Percentiles rank a stretch among this genome's conserved stretches.
These are phyloP conservation scores for Plagiodera versicolora DNA, from an alignment of 2,888 invertebrate genomes.

Conservation along the genomic window DNA sequence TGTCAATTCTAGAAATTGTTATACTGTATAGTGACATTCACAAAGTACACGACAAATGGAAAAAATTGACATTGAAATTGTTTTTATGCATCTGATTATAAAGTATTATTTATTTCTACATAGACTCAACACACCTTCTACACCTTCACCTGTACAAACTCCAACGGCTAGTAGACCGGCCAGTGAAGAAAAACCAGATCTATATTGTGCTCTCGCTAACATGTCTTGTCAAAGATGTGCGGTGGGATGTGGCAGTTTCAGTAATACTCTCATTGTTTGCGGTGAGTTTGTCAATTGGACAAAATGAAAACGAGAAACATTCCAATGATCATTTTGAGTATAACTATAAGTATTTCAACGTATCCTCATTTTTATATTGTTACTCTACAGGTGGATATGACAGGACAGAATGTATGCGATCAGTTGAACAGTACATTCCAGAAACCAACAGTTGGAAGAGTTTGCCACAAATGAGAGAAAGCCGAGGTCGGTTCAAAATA, in stretches of 20 bases:
- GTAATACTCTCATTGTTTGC: slow-evolving; percentile 74
- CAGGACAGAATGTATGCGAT: slow-evolving; percentile 77
- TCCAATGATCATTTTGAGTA: background rate
- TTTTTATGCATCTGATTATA: too few relatives aligned
- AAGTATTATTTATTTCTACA: slow-evolving; percentile 21
- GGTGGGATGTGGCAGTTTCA: slow-evolving; percentile 72
- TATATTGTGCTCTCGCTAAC: slow-evolving; percentile 61
- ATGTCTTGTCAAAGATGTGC: slow-evolving; percentile 74
- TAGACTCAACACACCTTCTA: slow-evolving; percentile 53
- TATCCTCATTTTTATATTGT: background rate
- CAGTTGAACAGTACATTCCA: slow-evolving; percentile 75
- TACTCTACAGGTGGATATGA: slow-evolving; percentile 70
- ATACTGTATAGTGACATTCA: too few relatives aligned
- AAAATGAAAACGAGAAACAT: background rate
- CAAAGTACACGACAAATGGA: too few relatives aligned
- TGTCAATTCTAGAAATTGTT: too few relatives aligned
- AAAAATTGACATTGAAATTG: too few relatives aligned
- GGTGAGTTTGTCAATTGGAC: slow-evolving; percentile 59
- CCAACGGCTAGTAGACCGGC: slow-evolving; percentile 51
- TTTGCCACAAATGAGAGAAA: slow-evolving; percentile 71
- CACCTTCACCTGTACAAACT: slow-evolving; percentile 53
- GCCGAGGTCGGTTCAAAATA: slow-evolving; percentile 78
- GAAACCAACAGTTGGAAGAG: slow-evolving; percentile 68
- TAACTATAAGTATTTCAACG: background rate
- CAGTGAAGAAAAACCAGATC: slow-evolving; percentile 59